Evolutionary conservation across 1,140 invertebrate genomes (phyloP), one percentile per base, ranked within the genome.

Genomic region (Drosophila willistoni): DNA sequence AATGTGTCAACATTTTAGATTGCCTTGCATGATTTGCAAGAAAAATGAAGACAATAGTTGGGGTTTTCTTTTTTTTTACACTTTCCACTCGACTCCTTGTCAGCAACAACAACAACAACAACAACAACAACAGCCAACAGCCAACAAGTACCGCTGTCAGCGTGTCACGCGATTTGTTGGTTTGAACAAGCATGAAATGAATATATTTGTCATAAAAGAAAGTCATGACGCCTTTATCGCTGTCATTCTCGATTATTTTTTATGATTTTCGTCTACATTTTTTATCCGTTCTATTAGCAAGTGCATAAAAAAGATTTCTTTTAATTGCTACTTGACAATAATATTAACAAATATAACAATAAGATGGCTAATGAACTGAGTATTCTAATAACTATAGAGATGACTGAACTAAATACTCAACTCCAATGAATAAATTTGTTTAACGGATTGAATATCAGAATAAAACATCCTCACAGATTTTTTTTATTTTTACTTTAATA

Each of bases 41-140:
- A 86, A 87, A 87, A 86, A 87, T 86, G 83, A 86, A 86, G 77
- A 86, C 84, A 86, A 86, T 86, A 86, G 83, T 86, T 89, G 84
- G 83, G 69, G 76, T 83, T 47, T 47, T 47, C 7, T 47, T 51
- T 22, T 51, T 51, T 51, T 51, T 81, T 79, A 86, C 83, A 87
- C 83, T 86, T 77, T 59, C 61, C 68, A 73, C 67, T 59, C 72
- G 69, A 62, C 62, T 34, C 34, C 57, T 34, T 73, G 51, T 57
- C 66, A 63, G 33, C 25, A 41, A 34, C 65, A 68, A 34, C 56
- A 70, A 22, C 19, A 22, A 22, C n/a, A n/a, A 51, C 39, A 68
- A 47, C 14, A 69, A 56, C 29, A 72, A 60, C 61, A 73, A 44
- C 3, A 74, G 56, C 55, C 19, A 61, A n/a, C 9, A 56, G 44